Conservation (phyloP, 2,888 invertebrate genomes). For the Ophion ellenae region DNA sequence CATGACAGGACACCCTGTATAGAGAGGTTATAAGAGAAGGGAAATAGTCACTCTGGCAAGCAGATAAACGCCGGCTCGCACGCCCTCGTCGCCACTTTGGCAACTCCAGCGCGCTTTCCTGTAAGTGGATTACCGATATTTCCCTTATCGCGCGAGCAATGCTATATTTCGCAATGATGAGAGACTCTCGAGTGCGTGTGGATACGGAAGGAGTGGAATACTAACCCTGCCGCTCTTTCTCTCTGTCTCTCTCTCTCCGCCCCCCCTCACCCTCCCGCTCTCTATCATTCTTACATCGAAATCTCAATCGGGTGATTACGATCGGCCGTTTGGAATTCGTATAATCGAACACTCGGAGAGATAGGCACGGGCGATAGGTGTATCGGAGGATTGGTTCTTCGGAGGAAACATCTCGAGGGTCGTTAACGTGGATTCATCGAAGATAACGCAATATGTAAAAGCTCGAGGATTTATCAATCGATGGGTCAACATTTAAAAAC, state of each 20-base stretch:
- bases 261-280: slow-evolving; percentile 6
- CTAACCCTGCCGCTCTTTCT: neutral
- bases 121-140: slow-evolving; percentile 70
- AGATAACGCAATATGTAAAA: no score
- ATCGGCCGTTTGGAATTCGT: slow-evolving; percentile 49
- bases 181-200: slow-evolving; percentile 67
- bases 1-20: slow-evolving; percentile 33
- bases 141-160: slow-evolving; percentile 66
- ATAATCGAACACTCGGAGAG: slow-evolving; percentile 56
- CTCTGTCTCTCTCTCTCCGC: slow-evolving; percentile 1
- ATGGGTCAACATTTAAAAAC: no score
- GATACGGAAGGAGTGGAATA: slow-evolving; percentile 56
- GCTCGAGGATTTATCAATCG: no score
- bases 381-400: slow-evolving; percentile 10
- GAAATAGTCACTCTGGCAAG: slow-evolving; percentile 68
- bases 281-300: slow-evolving; percentile 20
- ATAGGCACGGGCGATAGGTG: neutral
- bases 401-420: neutral
- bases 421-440: no score
- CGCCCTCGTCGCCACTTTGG: slow-evolving; percentile 37
- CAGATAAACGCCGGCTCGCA: slow-evolving; percentile 74
- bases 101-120: slow-evolving; percentile 32
- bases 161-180: slow-evolving; percentile 68
- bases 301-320: slow-evolving; percentile 39
- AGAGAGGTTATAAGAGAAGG: slow-evolving; percentile 47